Evolutionary conservation across 2,113 vertebrate species (phyloP).

Genomic region (Sceloporus tristichus): DNA sequence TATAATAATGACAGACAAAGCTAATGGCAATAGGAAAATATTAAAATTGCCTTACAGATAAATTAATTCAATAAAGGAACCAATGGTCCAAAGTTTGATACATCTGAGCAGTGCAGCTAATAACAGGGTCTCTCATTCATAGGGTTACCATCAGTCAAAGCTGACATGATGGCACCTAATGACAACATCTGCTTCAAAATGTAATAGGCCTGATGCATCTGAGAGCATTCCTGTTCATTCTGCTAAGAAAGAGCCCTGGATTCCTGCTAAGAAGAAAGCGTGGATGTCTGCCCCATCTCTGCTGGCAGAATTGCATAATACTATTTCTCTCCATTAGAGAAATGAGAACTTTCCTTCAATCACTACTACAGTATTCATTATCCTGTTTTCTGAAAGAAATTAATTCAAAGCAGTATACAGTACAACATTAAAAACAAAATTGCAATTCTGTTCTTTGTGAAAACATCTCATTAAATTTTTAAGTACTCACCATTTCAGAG

Average conservation of each 20-base stretch:
- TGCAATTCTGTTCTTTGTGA: background rate
- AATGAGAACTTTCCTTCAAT: background rate
- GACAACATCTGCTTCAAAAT: background rate
- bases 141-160: no score
- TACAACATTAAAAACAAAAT: background rate
- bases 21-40: no score
- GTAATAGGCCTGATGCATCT: background rate
- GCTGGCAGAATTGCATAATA: slow-evolving; percentile 2
- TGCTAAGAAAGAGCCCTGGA: background rate
- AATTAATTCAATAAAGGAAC: no score
- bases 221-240: background rate
- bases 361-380: background rate
- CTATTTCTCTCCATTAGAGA: background rate
- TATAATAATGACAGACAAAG: no score
- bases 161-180: no score
- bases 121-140: no score
- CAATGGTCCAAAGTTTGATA: no score
- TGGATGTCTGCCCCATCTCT: background rate
- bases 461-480: background rate
- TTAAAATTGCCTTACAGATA: no score
- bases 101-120: no score
- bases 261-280: background rate
- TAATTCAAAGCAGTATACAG: background rate
- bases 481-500: background rate
- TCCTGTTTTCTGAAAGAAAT: background rate